phyloP scores from a whole-genome alignment of 2,888 invertebrate genomes.

The Smittia sp. region DNA sequence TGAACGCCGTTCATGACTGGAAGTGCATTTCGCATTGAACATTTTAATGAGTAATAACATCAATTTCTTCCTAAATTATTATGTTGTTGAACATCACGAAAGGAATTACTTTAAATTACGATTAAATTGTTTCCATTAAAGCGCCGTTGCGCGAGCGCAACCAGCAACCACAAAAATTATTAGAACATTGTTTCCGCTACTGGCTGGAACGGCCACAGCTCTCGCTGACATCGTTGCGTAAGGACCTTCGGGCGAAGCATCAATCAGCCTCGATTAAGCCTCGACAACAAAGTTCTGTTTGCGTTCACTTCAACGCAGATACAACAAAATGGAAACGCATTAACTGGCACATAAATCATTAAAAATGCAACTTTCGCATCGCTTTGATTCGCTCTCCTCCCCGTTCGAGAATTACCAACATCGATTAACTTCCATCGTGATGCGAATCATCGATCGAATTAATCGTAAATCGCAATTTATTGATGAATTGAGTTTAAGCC shows the following conservation, averaged over 20 bases:
- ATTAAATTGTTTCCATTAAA: neutral
- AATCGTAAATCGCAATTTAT: neutral
- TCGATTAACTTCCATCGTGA: neutral
- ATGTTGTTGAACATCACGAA: neutral
- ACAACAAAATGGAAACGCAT: neutral
- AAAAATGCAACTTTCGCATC: neutral
- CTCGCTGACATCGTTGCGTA: too few species aligned
- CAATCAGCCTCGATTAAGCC: too few species aligned
- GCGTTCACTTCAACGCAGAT: neutral
- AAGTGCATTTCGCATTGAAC: neutral
- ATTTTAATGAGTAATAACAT: conserved; percentile 7
- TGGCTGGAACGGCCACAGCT: neutral
- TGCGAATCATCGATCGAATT: neutral
- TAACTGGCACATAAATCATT: neutral
- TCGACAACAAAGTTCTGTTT: too few species aligned
- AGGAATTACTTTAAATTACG: neutral
- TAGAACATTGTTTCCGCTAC: neutral
- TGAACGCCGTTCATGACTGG: neutral
- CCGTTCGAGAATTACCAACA: neutral
- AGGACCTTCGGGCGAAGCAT: too few species aligned
- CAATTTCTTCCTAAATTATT: neutral
- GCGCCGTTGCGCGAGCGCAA: neutral
- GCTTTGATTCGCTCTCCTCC: conserved; percentile 8
- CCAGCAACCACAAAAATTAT: neutral
- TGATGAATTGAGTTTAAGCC: neutral